Conservation (phyloP, 2,113 vertebrate species). For the Speoplatyrhinus poulsoni region DNA sequence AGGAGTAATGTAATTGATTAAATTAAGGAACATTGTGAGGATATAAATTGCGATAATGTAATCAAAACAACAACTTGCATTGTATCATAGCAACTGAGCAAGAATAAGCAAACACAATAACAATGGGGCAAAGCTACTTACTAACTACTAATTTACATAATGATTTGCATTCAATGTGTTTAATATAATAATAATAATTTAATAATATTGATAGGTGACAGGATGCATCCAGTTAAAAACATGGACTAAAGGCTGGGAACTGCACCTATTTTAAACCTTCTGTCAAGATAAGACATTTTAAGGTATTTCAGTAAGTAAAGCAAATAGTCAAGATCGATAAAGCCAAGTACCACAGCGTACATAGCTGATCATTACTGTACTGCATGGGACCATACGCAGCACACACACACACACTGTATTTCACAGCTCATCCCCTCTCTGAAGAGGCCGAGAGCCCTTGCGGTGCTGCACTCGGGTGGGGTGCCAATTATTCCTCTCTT, state of each 20-base stretch:
- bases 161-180: no score
- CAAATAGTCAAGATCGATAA: no score
- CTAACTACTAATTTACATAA: no score
- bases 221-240: no score
- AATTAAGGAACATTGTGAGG: slow-evolving; percentile 5
- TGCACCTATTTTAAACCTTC: not conserved
- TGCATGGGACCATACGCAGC: slow-evolving; percentile 16
- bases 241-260: no score
- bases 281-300: not conserved
- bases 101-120: no score
- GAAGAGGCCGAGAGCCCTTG: slow-evolving; percentile 22
- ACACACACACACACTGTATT: slow-evolving; percentile 17
- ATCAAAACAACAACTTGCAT: slow-evolving; percentile 9
- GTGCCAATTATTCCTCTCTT: slow-evolving; percentile 16
- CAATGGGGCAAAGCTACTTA: no score
- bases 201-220: no score
- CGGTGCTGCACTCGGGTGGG: slow-evolving; percentile 24
- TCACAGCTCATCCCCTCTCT: slow-evolving; percentile 19
- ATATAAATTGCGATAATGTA: slow-evolving; percentile 20
- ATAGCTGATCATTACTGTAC: slow-evolving; percentile 32
- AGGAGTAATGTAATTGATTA: not conserved
- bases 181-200: no score
- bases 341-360: no score
- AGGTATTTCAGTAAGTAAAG: no score
- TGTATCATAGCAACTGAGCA: not conserved